These are phyloP conservation scores for Scarus forsteni DNA, from an alignment of 2,797 vertebrate genomes.

Conservation along the genomic window DNA sequence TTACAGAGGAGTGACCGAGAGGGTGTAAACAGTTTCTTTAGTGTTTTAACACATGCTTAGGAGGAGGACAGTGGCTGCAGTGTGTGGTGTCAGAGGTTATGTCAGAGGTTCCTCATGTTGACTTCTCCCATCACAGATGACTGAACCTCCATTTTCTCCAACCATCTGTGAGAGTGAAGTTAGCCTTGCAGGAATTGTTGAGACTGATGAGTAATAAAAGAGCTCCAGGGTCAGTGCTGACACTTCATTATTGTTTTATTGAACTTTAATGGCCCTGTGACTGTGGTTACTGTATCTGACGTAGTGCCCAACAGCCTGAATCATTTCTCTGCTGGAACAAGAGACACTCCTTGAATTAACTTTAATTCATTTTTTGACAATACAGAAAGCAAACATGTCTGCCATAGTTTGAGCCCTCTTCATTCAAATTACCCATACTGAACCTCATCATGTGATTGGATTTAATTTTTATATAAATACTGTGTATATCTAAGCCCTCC, in stretches of 20 bases:
- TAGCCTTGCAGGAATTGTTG: background rate
- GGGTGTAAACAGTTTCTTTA: slow-evolving; percentile 5
- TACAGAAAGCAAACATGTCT: too few species aligned
- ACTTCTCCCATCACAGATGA: slow-evolving; percentile 51
- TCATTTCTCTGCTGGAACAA: slow-evolving; percentile 31
- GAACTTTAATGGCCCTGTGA: slow-evolving; percentile 34
- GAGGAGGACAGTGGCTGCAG: slow-evolving; percentile 13
- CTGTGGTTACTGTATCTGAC: slow-evolving; percentile 42
- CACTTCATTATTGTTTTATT: slow-evolving; percentile 40
- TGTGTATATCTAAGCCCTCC: background rate
- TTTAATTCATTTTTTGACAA: background rate
- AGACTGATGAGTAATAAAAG: slow-evolving; percentile 35
- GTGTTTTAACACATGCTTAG: slow-evolving; percentile 13
- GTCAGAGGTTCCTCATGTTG: slow-evolving; percentile 36
- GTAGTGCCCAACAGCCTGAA: slow-evolving; percentile 26
- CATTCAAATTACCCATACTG: too few species aligned
- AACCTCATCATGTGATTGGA: background rate
- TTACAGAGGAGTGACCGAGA: slow-evolving; percentile 14
- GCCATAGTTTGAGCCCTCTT: too few species aligned
- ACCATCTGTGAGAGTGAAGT: slow-evolving; percentile 1
- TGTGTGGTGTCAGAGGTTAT: slow-evolving; percentile 37
- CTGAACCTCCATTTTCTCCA: background rate
- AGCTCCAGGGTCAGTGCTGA: slow-evolving; percentile 25
- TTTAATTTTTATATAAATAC: background rate
- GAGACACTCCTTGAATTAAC: background rate